These are phyloP conservation scores for Belonocnema kinseyi DNA, from an alignment of 1,140 invertebrate species.

Conservation along the genomic window DNA sequence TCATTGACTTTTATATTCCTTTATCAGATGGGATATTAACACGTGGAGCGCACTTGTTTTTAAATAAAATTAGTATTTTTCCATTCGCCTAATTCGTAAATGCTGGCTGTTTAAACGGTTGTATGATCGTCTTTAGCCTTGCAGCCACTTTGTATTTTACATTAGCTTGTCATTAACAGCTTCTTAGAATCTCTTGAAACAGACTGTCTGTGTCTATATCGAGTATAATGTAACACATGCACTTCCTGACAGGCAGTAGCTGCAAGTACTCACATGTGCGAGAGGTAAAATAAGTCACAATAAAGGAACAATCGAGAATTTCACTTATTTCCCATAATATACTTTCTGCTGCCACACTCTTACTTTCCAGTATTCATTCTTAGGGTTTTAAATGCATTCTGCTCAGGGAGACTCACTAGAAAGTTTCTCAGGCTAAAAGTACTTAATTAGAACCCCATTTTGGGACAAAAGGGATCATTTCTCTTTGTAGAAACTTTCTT, in stretches of 20 bases:
- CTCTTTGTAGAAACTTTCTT: constrained; percentile 5
- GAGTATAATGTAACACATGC: neutral
- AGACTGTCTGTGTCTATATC: constrained; percentile 5
- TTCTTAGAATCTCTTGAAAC: constrained; percentile 14
- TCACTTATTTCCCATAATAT: constrained; percentile 23
- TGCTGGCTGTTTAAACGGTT: neutral
- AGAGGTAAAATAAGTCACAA: neutral
- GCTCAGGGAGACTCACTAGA: constrained; percentile 13
- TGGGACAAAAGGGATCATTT: constrained; percentile 8
- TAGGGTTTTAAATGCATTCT: constrained; percentile 7
- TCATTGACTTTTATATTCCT: neutral
- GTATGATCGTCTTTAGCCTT: neutral
- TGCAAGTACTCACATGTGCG: neutral
- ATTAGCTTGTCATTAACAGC: neutral
- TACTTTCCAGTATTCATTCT: constrained; percentile 20
- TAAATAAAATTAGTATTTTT: neutral
- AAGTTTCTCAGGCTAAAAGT: constrained; percentile 14
- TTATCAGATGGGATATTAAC: neutral
- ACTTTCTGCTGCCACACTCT: constrained; percentile 1
- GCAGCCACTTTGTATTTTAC: constrained; percentile 8
- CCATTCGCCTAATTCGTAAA: neutral
- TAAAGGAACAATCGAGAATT: constrained; percentile 23
- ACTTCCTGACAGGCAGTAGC: neutral
- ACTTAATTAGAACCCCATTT: constrained; percentile 17
- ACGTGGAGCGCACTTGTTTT: neutral